Conservation (phyloP, 30 jellyfish, hydroid and myxozoan species). For the Hydractinia echinata region DNA sequence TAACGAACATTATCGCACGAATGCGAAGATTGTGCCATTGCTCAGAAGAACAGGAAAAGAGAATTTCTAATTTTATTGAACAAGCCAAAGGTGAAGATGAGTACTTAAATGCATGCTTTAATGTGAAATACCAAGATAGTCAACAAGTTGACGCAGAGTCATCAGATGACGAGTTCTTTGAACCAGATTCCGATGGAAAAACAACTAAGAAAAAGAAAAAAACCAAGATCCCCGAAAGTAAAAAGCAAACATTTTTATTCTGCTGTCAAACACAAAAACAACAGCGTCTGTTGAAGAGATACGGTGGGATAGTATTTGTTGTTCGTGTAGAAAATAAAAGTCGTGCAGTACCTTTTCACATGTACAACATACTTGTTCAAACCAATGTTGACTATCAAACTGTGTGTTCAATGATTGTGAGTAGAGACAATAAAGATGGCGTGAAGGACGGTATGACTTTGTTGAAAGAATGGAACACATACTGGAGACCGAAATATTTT, state of each 20-base stretch:
- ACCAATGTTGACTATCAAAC: slow-evolving; percentile 17
- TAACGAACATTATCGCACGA: slow-evolving; percentile 1
- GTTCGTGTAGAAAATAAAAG: not conserved
- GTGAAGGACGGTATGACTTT: not conserved
- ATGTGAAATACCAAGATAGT: not conserved
- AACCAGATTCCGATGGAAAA: not conserved
- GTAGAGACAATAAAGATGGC: not conserved
- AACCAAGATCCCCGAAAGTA: not conserved
- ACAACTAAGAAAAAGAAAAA: not conserved
- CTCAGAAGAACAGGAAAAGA: not conserved
- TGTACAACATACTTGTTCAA: not conserved
- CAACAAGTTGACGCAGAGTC: not conserved
- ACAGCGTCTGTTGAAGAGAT: slow-evolving; percentile 11
- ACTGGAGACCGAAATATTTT: slow-evolving; percentile 2
- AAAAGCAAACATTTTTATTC: not conserved
- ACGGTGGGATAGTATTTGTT: not conserved
- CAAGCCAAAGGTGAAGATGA: not conserved
- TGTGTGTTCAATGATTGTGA: not conserved
- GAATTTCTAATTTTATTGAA: not conserved
- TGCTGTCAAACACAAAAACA: slow-evolving; percentile 17
- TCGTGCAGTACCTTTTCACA: not conserved
- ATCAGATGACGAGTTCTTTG: slow-evolving; percentile 10
- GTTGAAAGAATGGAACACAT: slow-evolving; percentile 15
- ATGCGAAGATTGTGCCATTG: not conserved
- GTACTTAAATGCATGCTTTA: not conserved